Base-by-base conservation (phyloP, 2,113 vertebrate genomes). In the Myotis davidii region DNA sequence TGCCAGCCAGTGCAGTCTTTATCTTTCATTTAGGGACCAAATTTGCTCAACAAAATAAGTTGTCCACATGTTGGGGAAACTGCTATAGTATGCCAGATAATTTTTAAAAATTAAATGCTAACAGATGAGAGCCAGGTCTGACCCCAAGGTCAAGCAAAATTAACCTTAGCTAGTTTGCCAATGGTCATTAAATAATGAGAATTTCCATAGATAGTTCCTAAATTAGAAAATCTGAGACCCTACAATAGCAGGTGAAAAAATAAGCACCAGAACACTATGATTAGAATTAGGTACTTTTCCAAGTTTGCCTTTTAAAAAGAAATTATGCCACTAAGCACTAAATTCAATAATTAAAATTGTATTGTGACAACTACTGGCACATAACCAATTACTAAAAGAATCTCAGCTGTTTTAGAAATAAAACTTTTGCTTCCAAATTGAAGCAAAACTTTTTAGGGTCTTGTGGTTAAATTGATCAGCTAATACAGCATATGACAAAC, bases 281-380 rank as follows among this genome's bases (percentile, higher is more conserved):
- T 90, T 27, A 96, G 69, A 89, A 74, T 76, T 29, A 59, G 48
- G 34, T 29, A 84, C 34, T 77, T 90, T 84, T 77, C 84, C 42
- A 3, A 94, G 94, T 90, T 45, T 92, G 76, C 48, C 91, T 78
- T 85, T 97, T 85, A 93, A 97, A 97, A 94, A 88, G 67, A 85
- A 95, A 96, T 81, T 88, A 97, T 72, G 37, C 89, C 72, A 70
- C 85, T 91, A 88, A 90, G 81, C 61, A 96, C 59, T 85, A 94
- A 94, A 97, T 61, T 73, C 21, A 39, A 79, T 83, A 27, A 95
- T 94, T 78, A 92, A 81, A 88, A 85, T 92, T 88, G 92, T 78
- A 94, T 73, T 64, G 72, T 90, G 92, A 93, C 95, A 96, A 96
- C 72, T 90, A 52, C 34, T 86, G 81, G 79, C 79, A 94, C 12